A percentile compares a stretch with the other conserved stretches of the same genome.
Conservation (phyloP, 2,888 invertebrate species). For the Eueremaeus valkanovi region DNA sequence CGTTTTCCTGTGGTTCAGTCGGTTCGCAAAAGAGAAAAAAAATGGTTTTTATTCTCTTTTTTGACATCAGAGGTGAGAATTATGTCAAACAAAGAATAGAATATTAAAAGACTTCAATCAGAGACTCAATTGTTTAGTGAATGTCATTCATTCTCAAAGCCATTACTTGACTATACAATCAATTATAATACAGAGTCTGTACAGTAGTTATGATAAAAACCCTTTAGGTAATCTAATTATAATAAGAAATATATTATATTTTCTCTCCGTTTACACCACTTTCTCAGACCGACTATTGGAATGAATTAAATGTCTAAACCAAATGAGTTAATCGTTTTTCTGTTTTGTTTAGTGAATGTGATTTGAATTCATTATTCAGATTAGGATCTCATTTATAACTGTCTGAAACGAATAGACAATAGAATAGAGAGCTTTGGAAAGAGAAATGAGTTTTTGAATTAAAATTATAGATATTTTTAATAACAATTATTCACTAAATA, state of each 20-base stretch:
- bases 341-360: neutral
- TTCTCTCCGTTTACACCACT: neutral
- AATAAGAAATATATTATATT: too few species aligned
- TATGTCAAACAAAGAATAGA: neutral
- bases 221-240: constrained; percentile 1
- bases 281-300: neutral
- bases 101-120: constrained; percentile 26
- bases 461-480: too few species aligned
- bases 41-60: neutral
- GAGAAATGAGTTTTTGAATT: neutral
- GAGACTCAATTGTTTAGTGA: neutral
- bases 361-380: constrained; percentile 21
- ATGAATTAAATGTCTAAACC: neutral
- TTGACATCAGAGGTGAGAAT: constrained; percentile 25
- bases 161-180: too few species aligned
- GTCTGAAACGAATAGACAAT: neutral
- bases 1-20: neutral
- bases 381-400: constrained; percentile 11
- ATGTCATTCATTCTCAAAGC: neutral
- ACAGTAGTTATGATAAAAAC: too few species aligned
- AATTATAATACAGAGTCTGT: too few species aligned
- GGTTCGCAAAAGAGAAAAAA: neutral
- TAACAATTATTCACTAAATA: too few species aligned
- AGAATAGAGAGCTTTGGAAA: neutral
- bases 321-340: neutral